These are phyloP conservation scores for Brachymystax lenok DNA, from an alignment of 2,797 vertebrate species.

Conservation along the genomic window DNA sequence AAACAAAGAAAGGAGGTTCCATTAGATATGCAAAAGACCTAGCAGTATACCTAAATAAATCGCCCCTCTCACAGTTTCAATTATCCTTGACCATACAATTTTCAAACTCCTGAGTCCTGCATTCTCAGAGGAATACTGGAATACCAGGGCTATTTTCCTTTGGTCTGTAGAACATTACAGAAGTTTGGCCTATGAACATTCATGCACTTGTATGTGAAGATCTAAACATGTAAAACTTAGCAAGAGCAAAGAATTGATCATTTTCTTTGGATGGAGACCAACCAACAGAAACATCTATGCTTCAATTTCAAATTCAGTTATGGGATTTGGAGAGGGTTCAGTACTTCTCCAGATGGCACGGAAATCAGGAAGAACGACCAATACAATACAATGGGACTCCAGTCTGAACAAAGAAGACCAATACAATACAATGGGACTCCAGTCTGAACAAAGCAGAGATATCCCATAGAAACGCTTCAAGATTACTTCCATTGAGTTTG, in stretches of 20 bases:
- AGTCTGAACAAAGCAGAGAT: slow-evolving; percentile 16
- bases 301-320: slow-evolving; percentile 48
- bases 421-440: slow-evolving; percentile 29
- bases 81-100: neutral
- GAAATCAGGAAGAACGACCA: slow-evolving; percentile 30
- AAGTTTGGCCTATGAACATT: slow-evolving; percentile 13
- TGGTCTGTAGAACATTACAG: slow-evolving; percentile 3
- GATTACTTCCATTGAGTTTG: slow-evolving; percentile 4
- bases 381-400: slow-evolving; percentile 29
- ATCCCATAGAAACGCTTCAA: slow-evolving; percentile 18
- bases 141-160: slow-evolving; percentile 1
- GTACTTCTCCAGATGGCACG: slow-evolving; percentile 59
- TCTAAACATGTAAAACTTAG: slow-evolving; percentile 4
- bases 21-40: neutral
- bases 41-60: neutral
- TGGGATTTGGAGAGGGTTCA: slow-evolving; percentile 42
- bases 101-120: neutral
- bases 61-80: neutral
- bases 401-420: slow-evolving; percentile 19
- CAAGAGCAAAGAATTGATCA: slow-evolving; percentile 37
- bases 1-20: neutral
- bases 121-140: neutral
- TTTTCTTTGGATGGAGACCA: slow-evolving; percentile 52
- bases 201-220: slow-evolving; percentile 19
- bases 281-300: slow-evolving; percentile 48